Evolutionary conservation across 2,888 invertebrate species (phyloP).

Genomic region (Argyra leucocephala): DNA sequence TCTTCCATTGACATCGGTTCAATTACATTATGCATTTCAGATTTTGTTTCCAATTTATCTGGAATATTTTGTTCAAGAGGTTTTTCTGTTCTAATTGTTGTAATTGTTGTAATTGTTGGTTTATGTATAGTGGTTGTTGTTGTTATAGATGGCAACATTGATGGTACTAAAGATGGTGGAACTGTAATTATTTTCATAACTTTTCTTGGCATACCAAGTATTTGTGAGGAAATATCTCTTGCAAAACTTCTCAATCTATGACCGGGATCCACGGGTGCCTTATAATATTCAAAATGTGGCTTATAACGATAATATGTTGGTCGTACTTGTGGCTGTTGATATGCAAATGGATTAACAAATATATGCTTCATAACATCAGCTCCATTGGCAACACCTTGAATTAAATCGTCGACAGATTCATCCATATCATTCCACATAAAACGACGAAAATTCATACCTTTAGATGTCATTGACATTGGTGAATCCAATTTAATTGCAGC

Average conservation of each 20-base stretch:
- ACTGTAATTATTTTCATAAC: conserved; percentile 13
- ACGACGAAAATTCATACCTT: conserved; percentile 35
- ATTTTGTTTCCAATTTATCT: not conserved
- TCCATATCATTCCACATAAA: conserved; percentile 43
- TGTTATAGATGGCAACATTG: not conserved
- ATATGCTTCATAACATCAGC: conserved; percentile 34
- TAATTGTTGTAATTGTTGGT: not conserved
- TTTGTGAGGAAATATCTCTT: not conserved
- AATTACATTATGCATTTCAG: not conserved
- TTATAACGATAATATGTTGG: not conserved
- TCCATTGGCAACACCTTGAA: conserved; percentile 30
- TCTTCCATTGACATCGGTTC: conserved; percentile 9
- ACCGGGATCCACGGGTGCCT: not conserved
- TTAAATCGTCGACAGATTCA: conserved; percentile 32
- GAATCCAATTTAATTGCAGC: not conserved
- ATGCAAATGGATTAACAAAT: conserved; percentile 15
- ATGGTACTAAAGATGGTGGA: not conserved
- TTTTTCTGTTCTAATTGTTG: not conserved
- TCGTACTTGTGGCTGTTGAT: not conserved
- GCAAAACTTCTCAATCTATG: not conserved
- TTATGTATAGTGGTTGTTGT: not conserved
- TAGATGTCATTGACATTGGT: conserved; percentile 12
- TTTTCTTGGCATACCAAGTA: conserved; percentile 12
- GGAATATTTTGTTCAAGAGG: not conserved
- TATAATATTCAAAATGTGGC: not conserved